A percentile compares a stretch with the other conserved stretches of the same genome.
These are phyloP conservation scores for Sapayoa aenigma DNA, from an alignment of 2,113 vertebrate genomes.

Conservation along the genomic window DNA sequence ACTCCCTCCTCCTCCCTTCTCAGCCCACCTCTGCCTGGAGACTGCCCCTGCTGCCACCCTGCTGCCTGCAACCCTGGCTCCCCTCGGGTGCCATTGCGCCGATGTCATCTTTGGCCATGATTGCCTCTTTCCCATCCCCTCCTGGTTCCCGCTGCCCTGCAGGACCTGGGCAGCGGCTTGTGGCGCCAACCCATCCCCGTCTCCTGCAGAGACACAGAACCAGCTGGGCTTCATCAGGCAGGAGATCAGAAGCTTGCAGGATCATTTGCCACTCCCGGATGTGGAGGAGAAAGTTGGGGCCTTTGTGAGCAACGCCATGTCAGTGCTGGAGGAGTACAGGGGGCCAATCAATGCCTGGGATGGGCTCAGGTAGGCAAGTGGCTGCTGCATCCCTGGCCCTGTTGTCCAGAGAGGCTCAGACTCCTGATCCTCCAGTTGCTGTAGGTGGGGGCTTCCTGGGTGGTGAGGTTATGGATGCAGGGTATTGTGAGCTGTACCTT, in stretches of 20 bases:
- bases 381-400: accelerated
- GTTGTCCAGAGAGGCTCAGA: not conserved
- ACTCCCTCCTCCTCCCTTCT: not conserved
- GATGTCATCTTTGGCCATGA: not conserved
- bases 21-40: not conserved
- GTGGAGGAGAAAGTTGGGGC: not conserved
- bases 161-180: not conserved
- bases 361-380: slow-evolving; percentile 60
- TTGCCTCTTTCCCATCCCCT: not conserved
- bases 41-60: not conserved
- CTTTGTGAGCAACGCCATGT: not conserved
- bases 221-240: slow-evolving; percentile 49
- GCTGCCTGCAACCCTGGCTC: not conserved
- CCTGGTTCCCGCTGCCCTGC: not conserved
- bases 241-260: slow-evolving; percentile 50
- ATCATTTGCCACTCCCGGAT: not conserved
- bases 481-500: not conserved
- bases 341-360: not conserved
- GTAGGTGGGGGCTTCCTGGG: not conserved
- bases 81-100: not conserved
- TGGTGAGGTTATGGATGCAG: not conserved
- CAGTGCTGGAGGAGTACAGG: not conserved
- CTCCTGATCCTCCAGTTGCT: not conserved
- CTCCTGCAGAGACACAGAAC: slow-evolving; percentile 60
- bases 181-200: not conserved